Conservation (phyloP, 2,797 vertebrate species). For the Cyprinodon diabolis region DNA sequence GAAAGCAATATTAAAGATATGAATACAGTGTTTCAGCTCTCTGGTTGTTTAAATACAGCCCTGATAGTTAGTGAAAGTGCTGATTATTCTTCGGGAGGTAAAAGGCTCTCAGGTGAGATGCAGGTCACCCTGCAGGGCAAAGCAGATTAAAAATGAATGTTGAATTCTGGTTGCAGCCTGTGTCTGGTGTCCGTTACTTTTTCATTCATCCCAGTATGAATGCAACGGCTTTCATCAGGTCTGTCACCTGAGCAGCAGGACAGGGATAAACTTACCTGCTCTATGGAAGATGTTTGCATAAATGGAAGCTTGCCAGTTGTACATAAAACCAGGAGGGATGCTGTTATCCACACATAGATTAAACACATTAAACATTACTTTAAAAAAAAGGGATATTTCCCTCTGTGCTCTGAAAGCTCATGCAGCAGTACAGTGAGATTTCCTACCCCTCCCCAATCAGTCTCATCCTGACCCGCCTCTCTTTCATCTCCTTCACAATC, state of each 20-base stretch:
- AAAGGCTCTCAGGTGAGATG: slow-evolving; percentile 32
- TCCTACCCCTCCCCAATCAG: neutral
- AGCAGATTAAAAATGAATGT: slow-evolving; percentile 73
- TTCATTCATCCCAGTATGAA: slow-evolving; percentile 47
- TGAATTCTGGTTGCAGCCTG: slow-evolving; percentile 42
- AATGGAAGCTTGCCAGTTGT: slow-evolving; percentile 30
- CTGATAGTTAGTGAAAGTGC: slow-evolving; percentile 2
- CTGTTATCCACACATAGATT: slow-evolving; percentile 7
- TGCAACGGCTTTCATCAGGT: slow-evolving; percentile 49
- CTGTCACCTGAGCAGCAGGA: slow-evolving; percentile 53
- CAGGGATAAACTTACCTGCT: slow-evolving; percentile 60
- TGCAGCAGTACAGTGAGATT: neutral
- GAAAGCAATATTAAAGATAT: neutral
- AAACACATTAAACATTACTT: neutral
- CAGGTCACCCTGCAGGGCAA: slow-evolving; percentile 24
- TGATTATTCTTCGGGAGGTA: slow-evolving; percentile 9
- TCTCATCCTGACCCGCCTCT: neutral
- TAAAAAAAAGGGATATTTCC: neutral
- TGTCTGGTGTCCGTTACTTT: slow-evolving; percentile 54
- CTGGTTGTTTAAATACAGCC: neutral
- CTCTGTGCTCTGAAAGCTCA: neutral
- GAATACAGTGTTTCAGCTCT: neutral
- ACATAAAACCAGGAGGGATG: slow-evolving; percentile 8
- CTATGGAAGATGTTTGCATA: slow-evolving; percentile 54
- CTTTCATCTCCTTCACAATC: slow-evolving; percentile 5